Base-by-base conservation (phyloP, 1,140 invertebrate species). In the Ylistrum balloti region DNA sequence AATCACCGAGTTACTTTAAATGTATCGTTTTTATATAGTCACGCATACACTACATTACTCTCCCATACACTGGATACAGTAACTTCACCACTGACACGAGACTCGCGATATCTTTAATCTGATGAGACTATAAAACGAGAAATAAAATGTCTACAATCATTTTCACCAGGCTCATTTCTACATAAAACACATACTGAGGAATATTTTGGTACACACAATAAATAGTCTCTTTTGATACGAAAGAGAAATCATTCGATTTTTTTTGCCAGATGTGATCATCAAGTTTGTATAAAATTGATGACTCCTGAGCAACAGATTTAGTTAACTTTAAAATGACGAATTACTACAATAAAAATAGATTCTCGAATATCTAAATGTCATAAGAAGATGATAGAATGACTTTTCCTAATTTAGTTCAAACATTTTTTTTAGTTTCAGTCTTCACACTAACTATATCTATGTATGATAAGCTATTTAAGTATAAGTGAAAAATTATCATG, bases 21-120 rank as follows among this genome's bases (percentile, higher is more conserved):
- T 74, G 56, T 74, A 74, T 74, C 56, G 35, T 74, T 74, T 74
- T 74, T 28, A n/a, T 74, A 74, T 9, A 74, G 56, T 74, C 9
- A 74, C n/a, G 22, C 56, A 74, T 17, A 74, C 56, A n/a, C 22
- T 74, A 74, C 56, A 74, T 74, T 74, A 74, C n/a, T 28, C n/a
- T 74, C 56, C 5, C n/a, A 74, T 28, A 74, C 28, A 74, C 13
- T 9, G 22, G 22, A 7, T 38, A 38, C 35, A 13, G 35, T 38
- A 38, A 28, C 22, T n/a, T 28, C 56, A 17, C 22, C 56, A 28
- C 56, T 74, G 56, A 28, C 56, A 74, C 56, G 56, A 74, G 56
- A 28, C 56, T n/a, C 22, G 56, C 5, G 22, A 28, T 74, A 74
- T 74, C 56, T 3, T 9, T 11, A n/a, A 74, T 74, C 56, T 74